These are phyloP conservation scores for Osmerus eperlanus DNA, from an alignment of 2,113 vertebrate genomes.

Conservation along the genomic window DNA sequence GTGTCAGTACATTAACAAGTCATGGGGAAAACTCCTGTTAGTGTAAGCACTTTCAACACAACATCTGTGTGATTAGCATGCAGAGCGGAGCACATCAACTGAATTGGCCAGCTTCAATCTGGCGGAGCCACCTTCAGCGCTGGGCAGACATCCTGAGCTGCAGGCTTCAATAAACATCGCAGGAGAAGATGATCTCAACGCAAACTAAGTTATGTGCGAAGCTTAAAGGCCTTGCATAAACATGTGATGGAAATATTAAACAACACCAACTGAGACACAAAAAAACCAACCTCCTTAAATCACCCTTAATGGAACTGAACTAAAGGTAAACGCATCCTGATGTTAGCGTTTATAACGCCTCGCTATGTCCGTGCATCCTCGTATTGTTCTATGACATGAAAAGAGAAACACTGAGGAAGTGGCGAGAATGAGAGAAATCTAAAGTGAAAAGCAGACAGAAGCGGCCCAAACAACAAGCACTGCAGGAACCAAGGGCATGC, in stretches of 20 bases:
- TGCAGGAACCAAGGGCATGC: conserved; percentile 96
- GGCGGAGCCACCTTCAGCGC: conserved; percentile 59
- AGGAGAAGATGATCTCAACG: conserved; percentile 56
- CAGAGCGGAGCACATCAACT: conserved; percentile 39
- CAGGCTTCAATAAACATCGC: conserved; percentile 59
- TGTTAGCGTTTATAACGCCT: conserved; percentile 35
- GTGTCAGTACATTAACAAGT: conserved; percentile 46
- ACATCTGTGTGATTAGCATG: conserved; percentile 52
- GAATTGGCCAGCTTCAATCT: conserved; percentile 61
- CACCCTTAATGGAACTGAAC: conserved; percentile 8
- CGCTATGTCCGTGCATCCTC: background rate
- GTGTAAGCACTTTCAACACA: conserved; percentile 46
- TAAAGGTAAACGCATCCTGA: conserved; percentile 35
- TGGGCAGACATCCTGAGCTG: conserved; percentile 50
- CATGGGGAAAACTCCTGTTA: conserved; percentile 32
- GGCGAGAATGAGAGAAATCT: conserved; percentile 39
- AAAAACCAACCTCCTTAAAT: conserved; percentile 1
- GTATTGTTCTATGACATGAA: background rate
- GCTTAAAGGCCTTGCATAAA: conserved; percentile 53
- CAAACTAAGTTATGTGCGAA: conserved; percentile 57
- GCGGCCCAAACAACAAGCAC: conserved; percentile 83
- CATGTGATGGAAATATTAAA: conserved; percentile 60
- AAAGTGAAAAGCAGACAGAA: conserved; percentile 57
- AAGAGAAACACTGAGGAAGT: conserved; percentile 13
- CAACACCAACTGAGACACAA: conserved; percentile 14